A percentile compares a stretch with the other conserved stretches of the same genome.
These are phyloP conservation scores for Eupsilia transversa DNA, from an alignment of 2,888 invertebrate species.

Conservation along the genomic window DNA sequence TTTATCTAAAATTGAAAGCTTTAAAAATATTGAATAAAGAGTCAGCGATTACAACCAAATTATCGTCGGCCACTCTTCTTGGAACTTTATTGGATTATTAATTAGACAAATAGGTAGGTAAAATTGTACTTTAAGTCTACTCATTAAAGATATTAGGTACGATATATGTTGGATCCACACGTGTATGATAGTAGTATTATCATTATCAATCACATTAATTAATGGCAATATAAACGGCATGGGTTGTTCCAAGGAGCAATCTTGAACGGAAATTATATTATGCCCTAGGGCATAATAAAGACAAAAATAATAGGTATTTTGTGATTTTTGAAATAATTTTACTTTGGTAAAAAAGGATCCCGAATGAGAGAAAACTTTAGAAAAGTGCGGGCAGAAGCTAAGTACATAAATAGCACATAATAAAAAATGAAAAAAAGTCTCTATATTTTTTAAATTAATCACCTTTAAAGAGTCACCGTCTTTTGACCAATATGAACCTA, in stretches of 20 bases:
- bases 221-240: slow-evolving; percentile 11
- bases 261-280: background rate
- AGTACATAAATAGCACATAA: too few species aligned
- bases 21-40: background rate
- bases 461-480: background rate
- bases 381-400: too few species aligned
- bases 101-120: slow-evolving; percentile 21
- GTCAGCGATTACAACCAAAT: too few species aligned
- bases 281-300: background rate
- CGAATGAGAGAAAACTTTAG: background rate
- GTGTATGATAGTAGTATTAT: slow-evolving; percentile 21
- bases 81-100: background rate
- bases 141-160: background rate
- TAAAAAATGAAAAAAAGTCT: too few species aligned
- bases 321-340: background rate
- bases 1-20: too few species aligned
- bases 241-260: background rate
- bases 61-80: too few species aligned
- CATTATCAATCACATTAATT: slow-evolving; percentile 21
- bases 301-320: background rate
- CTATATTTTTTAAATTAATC: background rate
- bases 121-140: slow-evolving; percentile 21
- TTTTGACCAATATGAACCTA: background rate
- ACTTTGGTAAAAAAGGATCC: background rate
- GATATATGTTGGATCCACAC: slow-evolving; percentile 14